phyloP scores from a whole-genome alignment of 2,888 invertebrate genomes.

The Dicranocentrus wangi region DNA sequence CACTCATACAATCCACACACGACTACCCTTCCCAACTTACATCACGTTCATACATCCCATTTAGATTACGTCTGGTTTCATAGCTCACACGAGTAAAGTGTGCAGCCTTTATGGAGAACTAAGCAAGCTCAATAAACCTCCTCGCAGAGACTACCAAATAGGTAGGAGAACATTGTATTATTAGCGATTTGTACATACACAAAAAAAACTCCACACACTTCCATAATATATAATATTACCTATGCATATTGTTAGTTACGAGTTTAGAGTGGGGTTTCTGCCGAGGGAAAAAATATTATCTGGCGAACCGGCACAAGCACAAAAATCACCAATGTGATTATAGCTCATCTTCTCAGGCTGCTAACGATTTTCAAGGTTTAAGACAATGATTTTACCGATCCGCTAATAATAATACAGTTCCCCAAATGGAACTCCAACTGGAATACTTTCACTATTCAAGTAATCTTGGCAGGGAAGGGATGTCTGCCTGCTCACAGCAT shows the following conservation, averaged over 20 bases:
- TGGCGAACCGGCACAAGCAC: conserved; percentile 37
- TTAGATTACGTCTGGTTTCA: conserved; percentile 56
- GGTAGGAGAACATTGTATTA: no score
- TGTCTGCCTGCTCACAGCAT: no score
- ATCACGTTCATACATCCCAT: conserved; percentile 57
- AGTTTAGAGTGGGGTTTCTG: neutral
- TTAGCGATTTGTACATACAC: no score
- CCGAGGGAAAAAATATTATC: neutral
- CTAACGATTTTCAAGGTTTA: conserved; percentile 63
- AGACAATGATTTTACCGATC: no score
- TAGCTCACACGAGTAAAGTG: conserved; percentile 23
- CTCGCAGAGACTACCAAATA: no score
- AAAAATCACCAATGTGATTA: conserved; percentile 63
- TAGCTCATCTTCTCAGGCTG: conserved; percentile 37
- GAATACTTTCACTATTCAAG: no score
- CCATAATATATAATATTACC: no score
- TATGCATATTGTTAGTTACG: no score
- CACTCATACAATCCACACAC: conserved; percentile 42
- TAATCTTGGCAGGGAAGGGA: no score
- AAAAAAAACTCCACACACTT: no score
- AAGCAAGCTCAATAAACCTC: neutral
- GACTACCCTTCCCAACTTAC: conserved; percentile 51
- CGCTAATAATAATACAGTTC: no score
- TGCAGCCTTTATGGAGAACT: neutral
- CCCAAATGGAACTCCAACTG: no score